Evolutionary conservation across 2,113 vertebrate genomes (phyloP).

Genomic region (Malurus alboscapulatus): DNA sequence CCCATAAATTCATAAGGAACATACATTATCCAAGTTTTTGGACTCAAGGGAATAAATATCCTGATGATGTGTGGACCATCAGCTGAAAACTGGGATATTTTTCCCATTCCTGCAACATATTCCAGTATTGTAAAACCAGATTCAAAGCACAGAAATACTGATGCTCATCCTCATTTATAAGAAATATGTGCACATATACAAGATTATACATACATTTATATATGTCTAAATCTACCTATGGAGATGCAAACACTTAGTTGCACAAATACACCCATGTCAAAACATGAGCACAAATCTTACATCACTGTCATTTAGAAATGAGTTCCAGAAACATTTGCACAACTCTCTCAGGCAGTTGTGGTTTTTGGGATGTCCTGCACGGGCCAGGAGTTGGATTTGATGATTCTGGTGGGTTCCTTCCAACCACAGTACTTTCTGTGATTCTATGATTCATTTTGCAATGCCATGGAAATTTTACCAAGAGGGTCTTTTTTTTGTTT

Average conservation of each 20-base stretch:
- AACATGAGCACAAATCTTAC: background rate
- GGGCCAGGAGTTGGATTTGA: background rate
- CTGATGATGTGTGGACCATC: too few relatives aligned
- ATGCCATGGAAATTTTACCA: background rate
- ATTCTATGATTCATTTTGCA: background rate
- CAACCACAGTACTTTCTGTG: background rate
- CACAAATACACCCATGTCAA: accelerated
- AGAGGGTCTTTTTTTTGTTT: background rate
- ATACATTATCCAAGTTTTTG: too few relatives aligned
- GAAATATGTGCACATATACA: background rate
- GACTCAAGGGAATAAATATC: too few relatives aligned
- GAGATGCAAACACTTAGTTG: background rate
- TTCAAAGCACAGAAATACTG: background rate
- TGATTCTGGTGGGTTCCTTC: background rate
- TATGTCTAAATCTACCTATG: background rate
- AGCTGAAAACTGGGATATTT: background rate
- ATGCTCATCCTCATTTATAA: background rate
- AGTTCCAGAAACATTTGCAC: background rate
- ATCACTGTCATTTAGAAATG: background rate
- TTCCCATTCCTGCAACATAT: background rate
- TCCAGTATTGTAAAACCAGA: background rate
- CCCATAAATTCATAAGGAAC: background rate
- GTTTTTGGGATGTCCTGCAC: background rate
- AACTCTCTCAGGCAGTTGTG: background rate
- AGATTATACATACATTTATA: background rate